These are phyloP conservation scores for Alosa sapidissima DNA, from an alignment of 2,797 vertebrate genomes.

Conservation along the genomic window DNA sequence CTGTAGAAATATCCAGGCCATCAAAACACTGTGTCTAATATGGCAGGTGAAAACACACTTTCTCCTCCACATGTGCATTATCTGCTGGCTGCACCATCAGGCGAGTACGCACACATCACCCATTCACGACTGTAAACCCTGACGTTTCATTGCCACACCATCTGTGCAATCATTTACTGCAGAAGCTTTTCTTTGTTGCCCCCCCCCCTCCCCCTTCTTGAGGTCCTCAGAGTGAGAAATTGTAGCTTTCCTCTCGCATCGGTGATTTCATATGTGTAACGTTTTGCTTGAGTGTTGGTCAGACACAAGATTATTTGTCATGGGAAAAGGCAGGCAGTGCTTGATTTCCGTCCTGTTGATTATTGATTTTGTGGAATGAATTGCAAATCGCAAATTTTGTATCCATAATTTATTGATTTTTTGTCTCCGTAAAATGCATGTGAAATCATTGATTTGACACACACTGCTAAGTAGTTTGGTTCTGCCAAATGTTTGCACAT, in stretches of 20 bases:
- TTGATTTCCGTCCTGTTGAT: constrained; percentile 40
- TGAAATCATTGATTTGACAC: constrained; percentile 41
- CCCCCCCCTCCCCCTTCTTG: not conserved
- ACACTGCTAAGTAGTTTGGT: constrained; percentile 30
- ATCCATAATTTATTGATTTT: constrained; percentile 38
- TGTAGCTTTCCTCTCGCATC: constrained; percentile 22
- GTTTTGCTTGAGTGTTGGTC: not conserved
- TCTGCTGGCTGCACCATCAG: constrained; percentile 41
- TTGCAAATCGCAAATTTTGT: constrained; percentile 26
- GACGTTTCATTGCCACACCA: constrained; percentile 48
- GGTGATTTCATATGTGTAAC: not conserved
- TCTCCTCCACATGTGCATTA: constrained; percentile 30
- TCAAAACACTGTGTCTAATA: not conserved
- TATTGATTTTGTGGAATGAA: constrained; percentile 41
- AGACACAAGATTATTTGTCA: constrained; percentile 4
- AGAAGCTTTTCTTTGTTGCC: constrained; percentile 22
- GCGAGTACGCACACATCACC: constrained; percentile 34
- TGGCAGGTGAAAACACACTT: constrained; percentile 40
- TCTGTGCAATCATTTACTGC: constrained; percentile 51
- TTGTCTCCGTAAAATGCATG: constrained; percentile 35
- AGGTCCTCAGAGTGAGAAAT: constrained; percentile 31
- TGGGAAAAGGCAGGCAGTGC: not conserved
- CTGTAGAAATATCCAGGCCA: not conserved
- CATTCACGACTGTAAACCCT: constrained; percentile 50
- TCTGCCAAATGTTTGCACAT: constrained; percentile 40